Conservation (phyloP, 2,113 vertebrate species). For the Neogobius melanostomus region DNA sequence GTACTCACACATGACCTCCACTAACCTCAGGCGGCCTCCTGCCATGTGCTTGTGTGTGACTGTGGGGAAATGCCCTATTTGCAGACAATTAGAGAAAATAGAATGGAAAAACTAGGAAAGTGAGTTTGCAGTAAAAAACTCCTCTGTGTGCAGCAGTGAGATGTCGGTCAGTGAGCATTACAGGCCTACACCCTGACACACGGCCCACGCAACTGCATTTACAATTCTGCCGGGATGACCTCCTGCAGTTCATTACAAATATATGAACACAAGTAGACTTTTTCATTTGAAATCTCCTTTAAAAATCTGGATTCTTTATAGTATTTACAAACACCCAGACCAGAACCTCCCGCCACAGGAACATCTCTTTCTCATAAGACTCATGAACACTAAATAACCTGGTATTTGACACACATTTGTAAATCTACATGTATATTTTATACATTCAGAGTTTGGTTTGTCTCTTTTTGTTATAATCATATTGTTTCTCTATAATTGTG, state of each 20-base stretch:
- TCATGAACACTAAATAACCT: too few species aligned
- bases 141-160: not conserved
- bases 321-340: too few species aligned
- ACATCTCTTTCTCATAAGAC: too few species aligned
- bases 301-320: too few species aligned
- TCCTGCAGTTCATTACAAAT: not conserved
- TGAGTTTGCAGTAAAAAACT: not conserved
- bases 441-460: too few species aligned
- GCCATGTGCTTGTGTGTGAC: constrained; percentile 2
- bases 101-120: not conserved
- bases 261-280: not conserved
- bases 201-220: constrained; percentile 1
- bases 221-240: constrained; percentile 2
- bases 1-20: constrained; percentile 35
- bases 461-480: too few species aligned
- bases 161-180: constrained; percentile 30
- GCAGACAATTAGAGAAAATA: not conserved
- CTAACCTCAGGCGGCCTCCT: constrained; percentile 30
- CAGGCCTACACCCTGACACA: constrained; percentile 2
- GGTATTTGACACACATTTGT: too few species aligned
- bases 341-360: too few species aligned
- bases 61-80: constrained; percentile 11
- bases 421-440: too few species aligned
- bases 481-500: too few species aligned
- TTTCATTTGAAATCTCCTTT: not conserved